Evolutionary conservation across 1,140 invertebrate genomes (phyloP).

Genomic region (Centruroides vittatus): DNA sequence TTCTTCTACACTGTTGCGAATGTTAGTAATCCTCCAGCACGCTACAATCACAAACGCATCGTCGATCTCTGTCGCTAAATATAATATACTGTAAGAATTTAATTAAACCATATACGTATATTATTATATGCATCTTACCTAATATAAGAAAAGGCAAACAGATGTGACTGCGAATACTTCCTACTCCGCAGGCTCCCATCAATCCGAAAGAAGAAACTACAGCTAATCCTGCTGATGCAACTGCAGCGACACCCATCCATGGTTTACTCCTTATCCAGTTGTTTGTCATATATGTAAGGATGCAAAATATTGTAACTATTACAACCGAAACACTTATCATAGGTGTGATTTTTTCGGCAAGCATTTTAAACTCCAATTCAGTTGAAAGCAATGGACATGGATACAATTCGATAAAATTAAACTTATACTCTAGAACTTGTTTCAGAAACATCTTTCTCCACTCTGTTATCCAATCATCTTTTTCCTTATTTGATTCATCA

Average conservation of each 20-base stretch:
- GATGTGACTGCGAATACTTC: constrained; percentile 89
- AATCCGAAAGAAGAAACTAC: constrained; percentile 76
- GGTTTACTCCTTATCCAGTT: constrained; percentile 80
- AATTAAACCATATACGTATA: too few relatives aligned
- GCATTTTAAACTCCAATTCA: too few relatives aligned
- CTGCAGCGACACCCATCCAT: constrained; percentile 76
- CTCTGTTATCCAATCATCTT: too few relatives aligned
- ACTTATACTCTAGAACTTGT: too few relatives aligned
- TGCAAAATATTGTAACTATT: constrained; percentile 47
- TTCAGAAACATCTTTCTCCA: too few relatives aligned
- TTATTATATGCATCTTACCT: constrained; percentile 43
- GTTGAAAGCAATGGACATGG: too few relatives aligned
- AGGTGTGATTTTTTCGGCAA: constrained; percentile 69
- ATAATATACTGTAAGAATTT: too few relatives aligned
- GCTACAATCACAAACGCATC: constrained; percentile 94
- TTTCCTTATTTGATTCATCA: too few relatives aligned
- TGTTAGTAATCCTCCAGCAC: constrained; percentile 70
- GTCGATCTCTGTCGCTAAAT: constrained; percentile 82
- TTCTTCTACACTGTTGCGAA: constrained; percentile 60
- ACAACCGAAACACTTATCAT: constrained; percentile 73
- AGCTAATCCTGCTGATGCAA: constrained; percentile 74
- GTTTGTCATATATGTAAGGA: constrained; percentile 52
- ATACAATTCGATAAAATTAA: too few relatives aligned
- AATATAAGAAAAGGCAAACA: constrained; percentile 88
- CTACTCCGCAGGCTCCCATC: constrained; percentile 71